Base-by-base conservation (phyloP, 37 sponge, comb jelly and placozoan species). In the Geodia barretti region DNA sequence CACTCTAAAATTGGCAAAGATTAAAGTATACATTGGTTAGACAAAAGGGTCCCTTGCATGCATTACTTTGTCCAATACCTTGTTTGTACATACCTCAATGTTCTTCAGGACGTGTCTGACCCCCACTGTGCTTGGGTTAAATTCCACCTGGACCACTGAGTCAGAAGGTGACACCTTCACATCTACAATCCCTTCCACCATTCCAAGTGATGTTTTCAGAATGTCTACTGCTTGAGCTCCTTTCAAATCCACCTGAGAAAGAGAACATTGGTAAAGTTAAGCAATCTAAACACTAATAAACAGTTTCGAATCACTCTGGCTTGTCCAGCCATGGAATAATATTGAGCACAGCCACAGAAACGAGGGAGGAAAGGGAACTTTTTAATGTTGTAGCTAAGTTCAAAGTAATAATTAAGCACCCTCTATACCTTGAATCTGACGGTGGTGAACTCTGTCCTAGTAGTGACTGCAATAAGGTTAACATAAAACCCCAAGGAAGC, bases 91-190 rank as follows among this genome's bases (percentile, higher is more conserved):
- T 76, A 87, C 89, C 71, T 88, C 43, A 26, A 92, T 76, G 26
- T 79, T 64, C 17, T 77, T 76, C 29, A 93, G 73, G 81, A 97
- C 87, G 67, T 94, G 86, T 24, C 92, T 74, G 1, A 87, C 87
- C 17, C 89, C 84, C 2, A 91, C 68, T 0, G 85, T 39, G 41
- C 64, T 70, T 26, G 92, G 92, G 63, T 97, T 84, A 82, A 83
- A 97, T 74, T 94, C 88, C 62, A 94, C 47, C 17, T 86, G 87
- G 23, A 73, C 88, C 40, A 34, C 83, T 38, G 65, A 64, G 1
- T 88, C 87, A 59, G 90, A 47, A 17, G 54, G 54, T 47, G 14
- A 47, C 7, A 47, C 54, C 54, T 14, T 64, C 63, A 94, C 14
- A 47, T 47, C 81, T 37, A 94, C 89, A 23, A 70, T 23, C 0